These are phyloP conservation scores for Micronycteris hirsuta DNA, from an alignment of 2,113 vertebrate genomes.

Conservation along the genomic window DNA sequence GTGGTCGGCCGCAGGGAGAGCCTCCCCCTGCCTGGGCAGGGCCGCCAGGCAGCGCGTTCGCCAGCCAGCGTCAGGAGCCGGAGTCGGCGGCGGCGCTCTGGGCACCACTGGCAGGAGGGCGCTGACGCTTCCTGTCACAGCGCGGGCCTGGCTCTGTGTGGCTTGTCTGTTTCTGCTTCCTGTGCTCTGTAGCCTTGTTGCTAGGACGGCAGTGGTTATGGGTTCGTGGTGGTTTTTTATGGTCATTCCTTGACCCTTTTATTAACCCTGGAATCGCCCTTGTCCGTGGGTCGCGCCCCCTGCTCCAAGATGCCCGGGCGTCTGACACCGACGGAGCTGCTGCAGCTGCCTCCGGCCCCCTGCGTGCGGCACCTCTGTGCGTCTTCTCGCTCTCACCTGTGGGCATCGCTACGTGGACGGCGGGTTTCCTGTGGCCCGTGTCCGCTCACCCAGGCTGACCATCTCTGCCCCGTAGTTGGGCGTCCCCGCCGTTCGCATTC, in stretches of 20 bases:
- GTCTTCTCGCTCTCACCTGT: background rate
- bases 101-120: background rate
- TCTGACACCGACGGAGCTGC: accelerated
- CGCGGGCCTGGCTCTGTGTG: accelerated
- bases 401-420: background rate
- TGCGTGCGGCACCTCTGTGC: no score
- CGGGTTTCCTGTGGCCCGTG: no score
- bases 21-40: no score
- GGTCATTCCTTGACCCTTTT: no score
- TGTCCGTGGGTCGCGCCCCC: background rate
- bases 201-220: background rate
- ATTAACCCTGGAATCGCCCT: accelerated
- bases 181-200: background rate
- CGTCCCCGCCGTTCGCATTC: accelerated
- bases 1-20: no score
- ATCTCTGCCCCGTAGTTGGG: background rate
- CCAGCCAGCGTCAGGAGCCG: no score
- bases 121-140: accelerated
- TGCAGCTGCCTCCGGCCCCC: no score
- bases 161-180: accelerated
- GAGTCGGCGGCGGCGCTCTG: no score
- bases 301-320: no score
- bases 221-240: background rate
- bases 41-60: no score
- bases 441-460: background rate